Evolutionary conservation across 2,888 invertebrate genomes (phyloP), one percentile per base, ranked within the genome.

Genomic region (Cactoblastis cactorum): DNA sequence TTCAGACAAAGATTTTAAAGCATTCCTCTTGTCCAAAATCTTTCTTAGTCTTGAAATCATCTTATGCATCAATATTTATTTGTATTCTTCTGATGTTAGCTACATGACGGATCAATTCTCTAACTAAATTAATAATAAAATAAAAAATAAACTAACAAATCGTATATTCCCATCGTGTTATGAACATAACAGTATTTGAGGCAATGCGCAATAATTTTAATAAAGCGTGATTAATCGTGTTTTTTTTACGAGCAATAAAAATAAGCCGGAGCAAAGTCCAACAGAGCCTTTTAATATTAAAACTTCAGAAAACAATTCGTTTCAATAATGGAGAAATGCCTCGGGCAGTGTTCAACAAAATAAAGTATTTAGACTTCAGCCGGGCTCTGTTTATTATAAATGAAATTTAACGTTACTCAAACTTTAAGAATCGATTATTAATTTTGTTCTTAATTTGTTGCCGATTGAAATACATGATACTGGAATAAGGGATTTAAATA

Each of bases 301-400:
- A 82, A 81, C 71, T 82, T 81, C 61, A 70, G 74, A 80, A 80
- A 83, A 83, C 82, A 83, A 80, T 82, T 83, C 77, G 77, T 76
- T 82, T 80, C 75, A 82, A 80, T 81, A 81, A 81, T 79, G 77
- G 75, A 70, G 76, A 74, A 77, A 69, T 76, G 73, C 71, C 77
- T 77, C 74, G 73, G 65, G 73, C 78, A 66, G 59, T 66, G 68
- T 65, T 66, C 67, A 72, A 71, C 74, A 80, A 83, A 81, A 81
- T 80, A 81, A 82, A 82, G 75, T 80, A 80, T 80, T 81, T 74
- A 71, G 74, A 77, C 66, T 76, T 65, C 61, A 70, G 64, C 69
- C 67, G 61, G 69, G 80, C 72, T 66, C 72, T 74, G 71, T 79
- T 80, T 80, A 77, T 80, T 80, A 77, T 71, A 69, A 77, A 77